These are phyloP conservation scores for Nezara viridula DNA, from an alignment of 2,888 invertebrate genomes.

Conservation along the genomic window DNA sequence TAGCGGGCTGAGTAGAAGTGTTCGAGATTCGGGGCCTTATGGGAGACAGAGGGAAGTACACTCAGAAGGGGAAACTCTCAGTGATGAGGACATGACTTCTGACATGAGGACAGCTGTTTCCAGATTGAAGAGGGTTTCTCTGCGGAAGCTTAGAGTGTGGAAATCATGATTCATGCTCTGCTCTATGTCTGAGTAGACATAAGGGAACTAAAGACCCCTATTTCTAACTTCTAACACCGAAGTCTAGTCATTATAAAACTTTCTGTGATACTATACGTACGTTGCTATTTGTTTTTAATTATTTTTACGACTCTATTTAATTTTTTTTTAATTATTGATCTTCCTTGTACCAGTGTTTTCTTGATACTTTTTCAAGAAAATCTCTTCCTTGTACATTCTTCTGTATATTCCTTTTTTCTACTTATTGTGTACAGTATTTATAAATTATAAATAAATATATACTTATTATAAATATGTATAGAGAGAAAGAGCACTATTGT, in stretches of 20 bases:
- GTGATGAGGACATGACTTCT: slow-evolving; percentile 76
- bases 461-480: slow-evolving; percentile 62
- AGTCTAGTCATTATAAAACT: slow-evolving; percentile 67
- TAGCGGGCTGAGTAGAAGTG: slow-evolving; percentile 65
- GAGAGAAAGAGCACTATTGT: slow-evolving; percentile 62
- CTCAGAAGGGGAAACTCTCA: slow-evolving; percentile 79
- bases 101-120: slow-evolving; percentile 83
- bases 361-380: slow-evolving; percentile 62
- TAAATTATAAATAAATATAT: slow-evolving; percentile 58
- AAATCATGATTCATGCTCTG: slow-evolving; percentile 74
- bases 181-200: slow-evolving; percentile 55
- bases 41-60: slow-evolving; percentile 76
- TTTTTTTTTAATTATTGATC: slow-evolving; percentile 62
- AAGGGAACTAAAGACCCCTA: slow-evolving; percentile 58
- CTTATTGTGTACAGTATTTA: slow-evolving; percentile 64
- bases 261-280: slow-evolving; percentile 67
- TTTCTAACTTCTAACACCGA: slow-evolving; percentile 62
- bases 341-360: slow-evolving; percentile 64
- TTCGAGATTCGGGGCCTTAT: slow-evolving; percentile 67
- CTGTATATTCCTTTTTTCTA: slow-evolving; percentile 64
- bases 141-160: slow-evolving; percentile 85
- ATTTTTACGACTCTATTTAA: slow-evolving; percentile 62
- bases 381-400: slow-evolving; percentile 65
- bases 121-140: slow-evolving; percentile 83
- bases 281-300: slow-evolving; percentile 61